Percentiles rank a stretch among this genome's conserved stretches.
phyloP scores from a whole-genome alignment of 2,888 invertebrate genomes.

The Melieria crassipennis region DNA sequence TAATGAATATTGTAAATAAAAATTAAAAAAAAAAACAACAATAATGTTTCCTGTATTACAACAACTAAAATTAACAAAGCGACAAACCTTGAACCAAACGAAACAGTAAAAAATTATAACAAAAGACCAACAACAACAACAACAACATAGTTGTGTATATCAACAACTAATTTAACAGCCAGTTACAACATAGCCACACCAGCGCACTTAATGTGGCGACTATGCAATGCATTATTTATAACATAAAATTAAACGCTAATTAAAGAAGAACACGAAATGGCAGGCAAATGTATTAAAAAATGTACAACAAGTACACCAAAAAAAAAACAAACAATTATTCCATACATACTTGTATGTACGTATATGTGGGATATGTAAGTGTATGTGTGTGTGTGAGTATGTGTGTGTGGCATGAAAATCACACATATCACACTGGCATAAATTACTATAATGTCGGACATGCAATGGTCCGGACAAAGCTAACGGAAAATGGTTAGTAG shows the following conservation, averaged over 20 bases:
- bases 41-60: too few relatives aligned
- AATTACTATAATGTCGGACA: too few relatives aligned
- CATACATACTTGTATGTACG: background rate
- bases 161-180: background rate
- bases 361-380: background rate
- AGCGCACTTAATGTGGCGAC: conserved; percentile 15
- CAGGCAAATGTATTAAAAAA: background rate
- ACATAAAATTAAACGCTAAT: conserved; percentile 38
- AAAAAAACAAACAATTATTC: background rate
- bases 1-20: too few relatives aligned
- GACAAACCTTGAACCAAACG: background rate
- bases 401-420: background rate
- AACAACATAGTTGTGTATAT: conserved; percentile 2
- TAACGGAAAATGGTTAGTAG: too few relatives aligned
- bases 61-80: background rate
- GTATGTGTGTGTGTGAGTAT: background rate
- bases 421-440: too few relatives aligned
- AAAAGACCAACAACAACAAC: conserved; percentile 6
- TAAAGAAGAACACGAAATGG: conserved; percentile 36
- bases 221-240: conserved; percentile 38
- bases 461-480: too few relatives aligned
- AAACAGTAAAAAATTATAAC: background rate
- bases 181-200: conserved; percentile 22
- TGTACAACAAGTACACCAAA: background rate
- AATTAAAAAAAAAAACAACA: too few relatives aligned